Conservation (phyloP, 2,888 invertebrate genomes). For the Melanotus villosus region DNA sequence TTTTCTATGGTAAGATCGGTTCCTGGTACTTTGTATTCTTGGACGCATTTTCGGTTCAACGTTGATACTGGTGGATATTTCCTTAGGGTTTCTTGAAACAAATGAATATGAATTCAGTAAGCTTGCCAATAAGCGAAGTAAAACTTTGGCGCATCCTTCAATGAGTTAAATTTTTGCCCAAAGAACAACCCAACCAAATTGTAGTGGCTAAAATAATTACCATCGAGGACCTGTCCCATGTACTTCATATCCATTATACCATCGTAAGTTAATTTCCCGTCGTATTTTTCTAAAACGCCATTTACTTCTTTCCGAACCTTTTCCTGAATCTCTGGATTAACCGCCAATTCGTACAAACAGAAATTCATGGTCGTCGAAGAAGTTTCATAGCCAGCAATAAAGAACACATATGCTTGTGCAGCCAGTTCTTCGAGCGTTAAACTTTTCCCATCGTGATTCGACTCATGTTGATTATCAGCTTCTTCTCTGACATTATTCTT, state of each 20-base stretch:
- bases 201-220: no score
- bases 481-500: slow-evolving; percentile 18
- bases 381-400: slow-evolving; percentile 64
- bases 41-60: no score
- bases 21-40: no score
- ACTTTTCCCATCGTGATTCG: no score
- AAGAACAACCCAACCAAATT: no score
- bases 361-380: slow-evolving; percentile 66
- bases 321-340: slow-evolving; percentile 67
- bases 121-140: no score
- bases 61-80: no score
- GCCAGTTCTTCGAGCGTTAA: slow-evolving; percentile 34
- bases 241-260: slow-evolving; percentile 69
- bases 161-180: no score
- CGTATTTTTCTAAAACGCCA: slow-evolving; percentile 60
- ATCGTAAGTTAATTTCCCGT: slow-evolving; percentile 67
- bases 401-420: slow-evolving; percentile 57
- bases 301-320: slow-evolving; percentile 66
- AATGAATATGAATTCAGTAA: no score
- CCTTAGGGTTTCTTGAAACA: no score
- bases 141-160: no score
- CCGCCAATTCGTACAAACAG: slow-evolving; percentile 69
- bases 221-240: slow-evolving; percentile 64
- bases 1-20: no score
- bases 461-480: background rate